Conservation (phyloP, 2,888 invertebrate species). For the Drosophila basisetae region DNA sequence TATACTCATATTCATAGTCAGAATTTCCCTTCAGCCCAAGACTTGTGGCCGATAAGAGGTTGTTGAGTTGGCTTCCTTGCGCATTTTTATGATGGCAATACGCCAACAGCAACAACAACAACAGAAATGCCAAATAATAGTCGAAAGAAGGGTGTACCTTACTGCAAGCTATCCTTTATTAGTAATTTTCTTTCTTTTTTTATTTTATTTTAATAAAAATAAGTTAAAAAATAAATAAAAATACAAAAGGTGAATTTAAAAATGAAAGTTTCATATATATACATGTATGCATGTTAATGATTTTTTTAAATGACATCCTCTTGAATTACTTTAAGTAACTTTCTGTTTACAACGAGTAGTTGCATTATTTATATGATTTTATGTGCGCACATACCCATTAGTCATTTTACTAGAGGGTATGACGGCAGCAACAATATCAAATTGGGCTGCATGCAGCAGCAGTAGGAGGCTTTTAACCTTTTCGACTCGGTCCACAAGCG, state of each 20-base stretch:
- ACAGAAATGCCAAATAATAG: slow-evolving; percentile 7
- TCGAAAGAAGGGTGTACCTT: neutral
- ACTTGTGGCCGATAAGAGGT: slow-evolving; percentile 46
- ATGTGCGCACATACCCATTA: neutral
- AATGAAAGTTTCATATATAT: too few species aligned
- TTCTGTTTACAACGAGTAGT: neutral
- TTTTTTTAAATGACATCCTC: neutral
- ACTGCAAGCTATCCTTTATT: neutral
- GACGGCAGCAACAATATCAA: neutral
- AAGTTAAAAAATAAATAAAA: neutral
- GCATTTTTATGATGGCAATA: slow-evolving; percentile 45
- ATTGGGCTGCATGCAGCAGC: slow-evolving; percentile 29
- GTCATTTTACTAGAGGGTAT: slow-evolving; percentile 28
- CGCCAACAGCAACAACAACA: slow-evolving; percentile 41
- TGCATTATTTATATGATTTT: neutral
- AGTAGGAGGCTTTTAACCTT: slow-evolving; percentile 70
- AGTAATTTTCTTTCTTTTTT: neutral
- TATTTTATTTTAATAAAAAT: neutral
- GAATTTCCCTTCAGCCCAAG: slow-evolving; percentile 14
- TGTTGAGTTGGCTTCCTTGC: slow-evolving; percentile 54
- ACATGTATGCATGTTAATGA: neutral
- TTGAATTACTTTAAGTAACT: neutral
- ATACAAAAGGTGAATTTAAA: too few species aligned
- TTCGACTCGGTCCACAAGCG: slow-evolving; percentile 45
- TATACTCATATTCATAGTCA: slow-evolving; percentile 14